Percentiles rank a stretch among this genome's conserved stretches.
phyloP scores from a whole-genome alignment of 2,888 invertebrate species.

The Bellardia bayeri region DNA sequence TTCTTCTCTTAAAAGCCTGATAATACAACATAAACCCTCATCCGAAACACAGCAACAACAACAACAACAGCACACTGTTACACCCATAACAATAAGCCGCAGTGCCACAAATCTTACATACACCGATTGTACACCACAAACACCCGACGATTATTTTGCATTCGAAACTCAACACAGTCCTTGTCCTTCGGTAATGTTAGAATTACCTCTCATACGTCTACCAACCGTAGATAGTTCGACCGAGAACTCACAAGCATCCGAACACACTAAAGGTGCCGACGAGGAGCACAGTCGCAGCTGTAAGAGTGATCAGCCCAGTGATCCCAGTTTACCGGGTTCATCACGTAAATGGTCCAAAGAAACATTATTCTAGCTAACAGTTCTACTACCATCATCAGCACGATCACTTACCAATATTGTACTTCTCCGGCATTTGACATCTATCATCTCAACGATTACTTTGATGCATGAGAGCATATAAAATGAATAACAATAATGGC shows the following conservation, averaged over 20 bases:
- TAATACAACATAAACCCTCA: conserved; percentile 79
- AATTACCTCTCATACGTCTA: conserved; percentile 83
- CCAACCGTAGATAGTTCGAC: conserved; percentile 78
- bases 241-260: conserved; percentile 41
- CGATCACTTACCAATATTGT: not conserved
- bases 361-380: conserved; percentile 89
- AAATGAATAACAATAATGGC: conserved; percentile 39
- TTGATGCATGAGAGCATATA: not conserved
- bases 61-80: conserved; percentile 13
- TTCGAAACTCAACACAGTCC: conserved; percentile 73
- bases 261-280: conserved; percentile 59
- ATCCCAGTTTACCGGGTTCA: conserved; percentile 83
- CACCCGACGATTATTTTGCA: conserved; percentile 56
- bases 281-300: conserved; percentile 75
- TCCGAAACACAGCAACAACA: conserved; percentile 38
- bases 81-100: conserved; percentile 73
- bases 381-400: conserved; percentile 64
- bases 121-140: conserved; percentile 73
- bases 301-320: conserved; percentile 79
- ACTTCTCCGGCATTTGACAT: not conserved
- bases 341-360: conserved; percentile 88
- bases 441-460: not conserved
- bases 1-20: conserved; percentile 81
- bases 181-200: conserved; percentile 82
- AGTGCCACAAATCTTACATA: conserved; percentile 74